Evolutionary conservation across 2,797 vertebrate genomes (phyloP).

Genomic region (Sylvia borin): DNA sequence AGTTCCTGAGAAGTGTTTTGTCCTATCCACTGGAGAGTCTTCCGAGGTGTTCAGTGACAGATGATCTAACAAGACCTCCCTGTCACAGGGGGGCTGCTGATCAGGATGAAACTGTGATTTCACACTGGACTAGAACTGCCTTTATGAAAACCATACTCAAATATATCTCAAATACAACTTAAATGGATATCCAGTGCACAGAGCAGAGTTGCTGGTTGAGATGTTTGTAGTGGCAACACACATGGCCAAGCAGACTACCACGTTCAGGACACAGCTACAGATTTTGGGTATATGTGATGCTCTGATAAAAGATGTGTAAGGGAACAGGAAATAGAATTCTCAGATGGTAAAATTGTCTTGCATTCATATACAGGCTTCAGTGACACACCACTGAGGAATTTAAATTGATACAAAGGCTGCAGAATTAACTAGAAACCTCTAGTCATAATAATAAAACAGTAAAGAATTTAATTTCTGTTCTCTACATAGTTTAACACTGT

Average conservation of each 20-base stretch:
- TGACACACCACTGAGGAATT: neutral
- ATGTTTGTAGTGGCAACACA: neutral
- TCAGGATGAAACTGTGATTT: neutral
- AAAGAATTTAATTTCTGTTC: neutral
- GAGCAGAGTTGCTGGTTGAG: neutral
- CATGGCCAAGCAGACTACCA: neutral
- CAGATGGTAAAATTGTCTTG: neutral
- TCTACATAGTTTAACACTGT: neutral
- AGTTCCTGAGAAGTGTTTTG: neutral
- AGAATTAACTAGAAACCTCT: neutral
- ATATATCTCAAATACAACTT: neutral
- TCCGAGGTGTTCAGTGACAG: neutral
- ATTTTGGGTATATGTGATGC: neutral
- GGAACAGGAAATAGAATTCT: neutral
- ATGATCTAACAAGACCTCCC: fast-evolving
- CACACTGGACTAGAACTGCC: neutral
- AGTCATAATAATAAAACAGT: neutral
- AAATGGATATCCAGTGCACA: neutral
- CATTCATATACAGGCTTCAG: neutral
- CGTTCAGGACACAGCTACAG: neutral
- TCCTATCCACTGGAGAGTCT: neutral
- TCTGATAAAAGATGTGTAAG: fast-evolving
- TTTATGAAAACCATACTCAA: neutral
- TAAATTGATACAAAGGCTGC: neutral
- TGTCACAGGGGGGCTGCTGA: fast-evolving